A percentile compares a stretch with the other conserved stretches of the same genome.
These are phyloP conservation scores for Phortica okadai DNA, from an alignment of 2,888 invertebrate species.

Conservation along the genomic window DNA sequence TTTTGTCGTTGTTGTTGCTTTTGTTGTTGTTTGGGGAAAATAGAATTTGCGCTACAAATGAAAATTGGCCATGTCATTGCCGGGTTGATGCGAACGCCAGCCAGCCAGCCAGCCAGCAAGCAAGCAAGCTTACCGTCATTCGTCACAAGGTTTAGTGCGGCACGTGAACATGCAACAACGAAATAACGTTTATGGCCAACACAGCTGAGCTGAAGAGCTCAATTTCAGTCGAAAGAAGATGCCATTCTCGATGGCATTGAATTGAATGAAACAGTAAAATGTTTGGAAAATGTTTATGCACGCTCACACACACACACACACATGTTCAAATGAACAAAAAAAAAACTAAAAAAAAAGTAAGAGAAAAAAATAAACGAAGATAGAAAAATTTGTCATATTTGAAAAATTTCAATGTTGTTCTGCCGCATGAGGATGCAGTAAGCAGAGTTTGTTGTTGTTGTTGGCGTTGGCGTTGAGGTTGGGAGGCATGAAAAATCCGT, in stretches of 20 bases:
- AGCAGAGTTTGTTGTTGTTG: neutral
- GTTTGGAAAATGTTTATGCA: too few species aligned
- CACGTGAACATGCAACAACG: constrained; percentile 19
- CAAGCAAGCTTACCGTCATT: constrained; percentile 41
- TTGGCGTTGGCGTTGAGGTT: neutral
- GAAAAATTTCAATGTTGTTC: neutral
- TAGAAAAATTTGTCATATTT: constrained; percentile 9
- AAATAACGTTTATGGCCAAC: neutral
- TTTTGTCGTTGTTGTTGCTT: constrained; percentile 41
- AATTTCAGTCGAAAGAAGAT: neutral
- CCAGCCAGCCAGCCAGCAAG: neutral
- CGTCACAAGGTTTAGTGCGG: constrained; percentile 58
- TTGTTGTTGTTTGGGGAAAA: neutral
- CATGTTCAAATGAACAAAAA: too few species aligned
- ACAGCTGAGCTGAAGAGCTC: neutral
- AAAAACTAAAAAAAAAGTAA: neutral
- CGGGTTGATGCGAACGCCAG: neutral
- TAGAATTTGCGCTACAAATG: neutral
- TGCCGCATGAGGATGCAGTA: neutral
- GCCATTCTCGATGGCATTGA: too few species aligned
- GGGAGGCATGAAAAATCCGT: neutral
- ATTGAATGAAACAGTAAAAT: neutral
- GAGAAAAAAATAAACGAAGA: neutral
- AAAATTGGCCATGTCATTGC: constrained; percentile 26
- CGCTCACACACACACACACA: neutral